Conservation (phyloP, 2,113 vertebrate genomes). For the Sterna hirundo region DNA sequence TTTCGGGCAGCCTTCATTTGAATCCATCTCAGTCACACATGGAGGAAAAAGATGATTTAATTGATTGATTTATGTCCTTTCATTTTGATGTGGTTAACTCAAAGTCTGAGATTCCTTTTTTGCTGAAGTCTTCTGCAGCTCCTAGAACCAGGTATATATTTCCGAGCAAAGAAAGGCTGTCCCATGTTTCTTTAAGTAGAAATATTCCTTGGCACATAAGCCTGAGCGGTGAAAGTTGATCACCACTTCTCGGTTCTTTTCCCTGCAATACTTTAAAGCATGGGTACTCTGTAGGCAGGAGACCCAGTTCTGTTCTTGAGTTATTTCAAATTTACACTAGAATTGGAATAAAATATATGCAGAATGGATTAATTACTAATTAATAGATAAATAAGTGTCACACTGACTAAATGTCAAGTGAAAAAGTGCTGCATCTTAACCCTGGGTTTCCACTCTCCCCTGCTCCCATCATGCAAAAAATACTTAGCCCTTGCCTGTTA, state of each 20-base stretch:
- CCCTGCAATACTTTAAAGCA: not conserved
- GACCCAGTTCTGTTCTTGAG: not conserved
- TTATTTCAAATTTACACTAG: not conserved
- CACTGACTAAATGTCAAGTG: not conserved
- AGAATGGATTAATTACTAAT: not conserved
- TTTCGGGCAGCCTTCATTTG: not conserved
- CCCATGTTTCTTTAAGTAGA: not conserved
- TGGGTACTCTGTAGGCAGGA: not conserved
- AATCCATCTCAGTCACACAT: not conserved
- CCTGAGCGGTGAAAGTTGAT: not conserved
- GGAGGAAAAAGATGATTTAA: not conserved
- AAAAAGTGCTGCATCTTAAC: not conserved
- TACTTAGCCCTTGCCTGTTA: not conserved
- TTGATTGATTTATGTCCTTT: not conserved
- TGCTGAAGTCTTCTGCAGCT: not conserved
- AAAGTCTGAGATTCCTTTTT: not conserved
- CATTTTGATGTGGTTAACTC: not conserved
- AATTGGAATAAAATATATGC: not conserved
- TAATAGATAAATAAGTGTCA: not conserved
- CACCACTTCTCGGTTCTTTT: accelerated
- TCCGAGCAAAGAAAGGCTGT: not conserved
- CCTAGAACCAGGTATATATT: not conserved
- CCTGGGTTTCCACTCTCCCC: not conserved
- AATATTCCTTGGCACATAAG: not conserved
- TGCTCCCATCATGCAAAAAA: not conserved